Conservation (phyloP, 1,140 invertebrate species). For the Hyles vespertilio region DNA sequence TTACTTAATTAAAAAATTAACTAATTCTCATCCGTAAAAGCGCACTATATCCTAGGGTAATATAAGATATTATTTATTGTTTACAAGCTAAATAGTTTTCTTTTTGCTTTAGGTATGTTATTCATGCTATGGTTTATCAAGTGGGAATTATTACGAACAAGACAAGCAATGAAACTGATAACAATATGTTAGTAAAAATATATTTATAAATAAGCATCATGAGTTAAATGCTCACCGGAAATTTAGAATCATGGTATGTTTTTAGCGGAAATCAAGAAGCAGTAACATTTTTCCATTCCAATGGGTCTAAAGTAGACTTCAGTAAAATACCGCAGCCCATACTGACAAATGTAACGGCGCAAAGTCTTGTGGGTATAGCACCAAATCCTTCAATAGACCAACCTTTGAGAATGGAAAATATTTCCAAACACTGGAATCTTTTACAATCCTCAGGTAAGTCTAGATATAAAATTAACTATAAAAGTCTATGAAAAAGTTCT, state of each 20-base stretch:
- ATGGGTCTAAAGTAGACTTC: conserved; percentile 47
- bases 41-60: too few relatives aligned
- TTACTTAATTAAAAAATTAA: too few relatives aligned
- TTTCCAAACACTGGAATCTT: not conserved
- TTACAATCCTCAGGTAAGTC: not conserved
- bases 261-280: conserved; percentile 49
- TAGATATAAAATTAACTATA: too few relatives aligned
- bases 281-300: conserved; percentile 45
- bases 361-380: conserved; percentile 42
- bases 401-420: not conserved
- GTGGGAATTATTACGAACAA: conserved; percentile 54
- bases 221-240: too few relatives aligned
- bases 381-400: conserved; percentile 25
- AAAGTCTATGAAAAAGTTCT: too few relatives aligned
- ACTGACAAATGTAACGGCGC: conserved; percentile 53
- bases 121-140: conserved; percentile 54
- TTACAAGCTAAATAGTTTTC: not conserved
- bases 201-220: not conserved
- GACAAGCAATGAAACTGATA: conserved; percentile 32
- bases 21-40: too few relatives aligned
- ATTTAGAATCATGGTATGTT: not conserved
- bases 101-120: conserved; percentile 42
- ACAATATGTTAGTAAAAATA: conserved; percentile 34
- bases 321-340: conserved; percentile 38
- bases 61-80: not conserved